These are phyloP conservation scores for Papilio helenus DNA, from an alignment of 1,140 invertebrate species.

Conservation along the genomic window DNA sequence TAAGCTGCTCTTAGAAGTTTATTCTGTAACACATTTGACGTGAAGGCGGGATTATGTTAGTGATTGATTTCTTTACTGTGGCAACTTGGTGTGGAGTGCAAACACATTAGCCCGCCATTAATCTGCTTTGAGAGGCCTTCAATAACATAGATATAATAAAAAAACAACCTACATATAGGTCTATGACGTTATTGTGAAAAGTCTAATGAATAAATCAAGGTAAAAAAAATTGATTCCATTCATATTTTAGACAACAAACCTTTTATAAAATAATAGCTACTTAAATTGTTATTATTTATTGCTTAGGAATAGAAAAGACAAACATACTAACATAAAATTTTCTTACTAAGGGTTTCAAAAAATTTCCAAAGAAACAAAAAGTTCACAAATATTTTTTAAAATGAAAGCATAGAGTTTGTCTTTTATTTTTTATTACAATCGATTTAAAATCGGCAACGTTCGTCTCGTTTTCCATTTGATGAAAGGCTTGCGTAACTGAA, in stretches of 20 bases:
- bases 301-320: no score
- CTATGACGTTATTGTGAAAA: background rate
- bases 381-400: no score
- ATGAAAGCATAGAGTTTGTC: no score
- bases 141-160: background rate
- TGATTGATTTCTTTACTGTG: constrained; percentile 34
- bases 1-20: constrained; percentile 7
- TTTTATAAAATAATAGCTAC: no score
- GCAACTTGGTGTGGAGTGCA: constrained; percentile 25
- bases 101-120: constrained; percentile 19
- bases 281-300: no score
- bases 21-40: constrained; percentile 30
- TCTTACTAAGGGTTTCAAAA: no score
- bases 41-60: constrained; percentile 20
- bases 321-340: no score
- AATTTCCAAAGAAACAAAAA: no score
- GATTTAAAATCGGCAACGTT: background rate
- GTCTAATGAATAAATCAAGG: no score
- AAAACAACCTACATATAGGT: no score
- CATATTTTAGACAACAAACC: no score
- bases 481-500: constrained; percentile 1
- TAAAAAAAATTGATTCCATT: no score
- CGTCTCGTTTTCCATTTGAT: background rate
- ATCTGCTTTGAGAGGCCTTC: constrained; percentile 17
- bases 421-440: background rate